Evolutionary conservation across 2,797 vertebrate species (phyloP), one percentile per base, ranked within the genome.

Genomic region (Paratrypauchen microcephalus): DNA sequence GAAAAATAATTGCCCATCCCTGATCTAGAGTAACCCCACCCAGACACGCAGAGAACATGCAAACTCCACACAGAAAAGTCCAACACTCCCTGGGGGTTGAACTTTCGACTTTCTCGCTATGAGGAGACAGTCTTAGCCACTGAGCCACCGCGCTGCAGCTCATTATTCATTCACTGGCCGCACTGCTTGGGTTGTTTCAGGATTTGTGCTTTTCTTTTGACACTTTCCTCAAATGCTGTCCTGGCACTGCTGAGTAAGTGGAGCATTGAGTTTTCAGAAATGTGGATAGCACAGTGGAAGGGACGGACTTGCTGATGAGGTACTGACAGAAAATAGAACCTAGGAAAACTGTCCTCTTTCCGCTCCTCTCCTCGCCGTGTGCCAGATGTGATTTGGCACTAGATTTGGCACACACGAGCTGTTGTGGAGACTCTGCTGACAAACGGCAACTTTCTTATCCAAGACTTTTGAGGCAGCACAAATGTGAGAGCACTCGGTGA

Each of bases 211-310:
- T 55, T 55, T 55, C 52, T 55, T 28, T 28, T 28, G 23, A 16
- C 55, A 26, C 55, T 28, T 24, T 21, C 21, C 24, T 23, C 23
- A 56, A 56, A 56, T 15, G 21, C 54, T 56, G 24, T 28, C 55
- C 8, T 2, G 23, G 55, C 55, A 6, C 12, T 57, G 56, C 56
- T 57, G 56, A 57, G 24, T 58, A 28, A 58, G 56, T 26, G 56
- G 56, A 58, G 56, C 56, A 23, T 55, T 55, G 52, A 55, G 52
- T 52, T 52, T 52, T 52, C 50, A 52, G 50, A 52, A 52, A 52
- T 52, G 50, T 21, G 50, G 50, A 52, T n/a, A 21, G 50, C 50
- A 52, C 9, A 55, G 52, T 55, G 52, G 52, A 55, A 55, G 11
- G 56, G 56, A 58, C 21, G 26, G 56, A 58, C 56, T 18, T 15